Evolutionary conservation across 2,888 invertebrate species (phyloP).

Genomic region (Odontothrips loti): DNA sequence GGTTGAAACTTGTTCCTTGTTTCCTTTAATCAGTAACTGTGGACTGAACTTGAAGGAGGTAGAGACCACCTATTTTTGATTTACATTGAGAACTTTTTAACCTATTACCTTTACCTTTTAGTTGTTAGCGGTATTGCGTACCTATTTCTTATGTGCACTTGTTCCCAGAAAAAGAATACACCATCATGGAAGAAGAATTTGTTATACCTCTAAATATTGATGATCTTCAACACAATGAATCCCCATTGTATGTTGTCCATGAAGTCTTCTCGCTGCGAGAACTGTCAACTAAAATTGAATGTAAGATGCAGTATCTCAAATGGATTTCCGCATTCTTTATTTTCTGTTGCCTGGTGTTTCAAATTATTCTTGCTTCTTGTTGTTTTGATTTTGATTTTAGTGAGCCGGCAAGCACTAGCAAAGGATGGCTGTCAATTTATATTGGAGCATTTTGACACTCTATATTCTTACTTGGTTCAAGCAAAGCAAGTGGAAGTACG

Average conservation of each 20-base stretch:
- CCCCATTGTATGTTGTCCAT: constrained; percentile 63
- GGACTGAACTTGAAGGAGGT: too few species aligned
- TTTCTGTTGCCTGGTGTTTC: background rate
- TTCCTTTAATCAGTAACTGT: too few species aligned
- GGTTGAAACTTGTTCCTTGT: background rate
- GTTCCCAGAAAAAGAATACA: too few species aligned
- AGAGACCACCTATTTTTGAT: too few species aligned
- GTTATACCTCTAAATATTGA: constrained; percentile 62
- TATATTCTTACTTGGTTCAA: constrained; percentile 68
- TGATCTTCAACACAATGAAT: constrained; percentile 58
- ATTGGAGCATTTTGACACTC: constrained; percentile 70
- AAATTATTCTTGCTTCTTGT: background rate
- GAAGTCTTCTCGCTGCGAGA: constrained; percentile 56
- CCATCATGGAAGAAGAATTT: constrained; percentile 46
- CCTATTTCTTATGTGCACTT: too few species aligned
- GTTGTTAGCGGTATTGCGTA: too few species aligned
- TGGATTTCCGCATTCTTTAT: constrained; percentile 16
- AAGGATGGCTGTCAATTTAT: constrained; percentile 56
- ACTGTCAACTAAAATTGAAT: constrained; percentile 57
- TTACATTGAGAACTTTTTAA: too few species aligned
- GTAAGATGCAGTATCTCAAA: constrained; percentile 46
- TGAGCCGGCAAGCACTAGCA: constrained; percentile 46
- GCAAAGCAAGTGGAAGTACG: constrained; percentile 51
- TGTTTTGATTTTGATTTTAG: constrained; percentile 39
- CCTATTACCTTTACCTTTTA: too few species aligned